Conservation (phyloP, 2,797 vertebrate genomes). For the Smutsia gigantea region DNA sequence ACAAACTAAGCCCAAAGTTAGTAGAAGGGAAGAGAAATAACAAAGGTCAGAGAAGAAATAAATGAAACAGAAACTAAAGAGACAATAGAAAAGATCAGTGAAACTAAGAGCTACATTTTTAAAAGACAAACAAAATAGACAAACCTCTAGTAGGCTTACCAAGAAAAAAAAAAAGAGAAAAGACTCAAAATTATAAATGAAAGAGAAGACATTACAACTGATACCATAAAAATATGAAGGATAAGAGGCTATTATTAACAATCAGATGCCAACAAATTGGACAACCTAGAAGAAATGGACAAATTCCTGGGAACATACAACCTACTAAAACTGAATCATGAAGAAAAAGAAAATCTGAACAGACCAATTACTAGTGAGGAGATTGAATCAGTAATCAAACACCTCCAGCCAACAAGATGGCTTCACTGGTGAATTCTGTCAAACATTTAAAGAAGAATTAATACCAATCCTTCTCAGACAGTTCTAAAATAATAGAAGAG, state of each 20-base stretch:
- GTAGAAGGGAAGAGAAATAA: background rate
- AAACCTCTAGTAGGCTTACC: background rate
- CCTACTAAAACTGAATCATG: background rate
- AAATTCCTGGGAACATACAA: background rate
- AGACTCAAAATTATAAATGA: constrained; percentile 2
- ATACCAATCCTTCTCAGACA: background rate
- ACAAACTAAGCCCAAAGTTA: background rate
- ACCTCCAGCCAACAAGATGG: background rate
- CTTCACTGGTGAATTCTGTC: background rate
- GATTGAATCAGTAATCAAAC: background rate
- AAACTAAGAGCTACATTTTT: background rate
- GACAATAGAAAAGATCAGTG: background rate
- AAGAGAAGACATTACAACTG: background rate
- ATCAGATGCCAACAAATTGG: background rate
- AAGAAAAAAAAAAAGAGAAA: background rate
- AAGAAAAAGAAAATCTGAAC: background rate
- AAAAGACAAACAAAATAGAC: background rate
- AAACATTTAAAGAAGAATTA: background rate
- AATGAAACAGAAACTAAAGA: background rate
- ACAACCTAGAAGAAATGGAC: background rate
- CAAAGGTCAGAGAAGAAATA: background rate
- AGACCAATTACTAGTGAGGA: background rate
- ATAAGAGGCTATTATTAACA: background rate
- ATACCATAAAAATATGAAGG: background rate
- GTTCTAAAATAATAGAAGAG: background rate